phyloP scores from a whole-genome alignment of 2,113 vertebrate species.

The Nyctereutes procyonoides region DNA sequence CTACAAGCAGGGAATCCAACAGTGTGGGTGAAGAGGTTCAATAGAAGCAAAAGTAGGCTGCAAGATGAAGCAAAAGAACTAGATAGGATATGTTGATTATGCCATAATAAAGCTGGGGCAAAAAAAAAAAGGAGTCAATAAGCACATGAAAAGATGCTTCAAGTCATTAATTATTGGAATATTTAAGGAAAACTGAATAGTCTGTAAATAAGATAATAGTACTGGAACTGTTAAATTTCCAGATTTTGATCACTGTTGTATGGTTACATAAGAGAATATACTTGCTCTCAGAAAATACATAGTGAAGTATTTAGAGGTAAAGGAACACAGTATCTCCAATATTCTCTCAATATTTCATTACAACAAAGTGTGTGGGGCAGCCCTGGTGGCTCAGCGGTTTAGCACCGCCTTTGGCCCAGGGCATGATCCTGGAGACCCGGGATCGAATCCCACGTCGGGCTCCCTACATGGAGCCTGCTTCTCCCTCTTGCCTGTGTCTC shows the following conservation, averaged over 20 bases:
- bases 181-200: not conserved
- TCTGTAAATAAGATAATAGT: not conserved
- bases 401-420: too few relatives aligned
- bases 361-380: not conserved
- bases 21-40: too few relatives aligned
- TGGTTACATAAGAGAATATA: not conserved
- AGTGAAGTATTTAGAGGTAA: not conserved
- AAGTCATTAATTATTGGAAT: not conserved
- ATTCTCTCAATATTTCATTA: not conserved
- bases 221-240: not conserved
- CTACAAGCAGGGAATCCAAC: not conserved
- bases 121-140: not conserved
- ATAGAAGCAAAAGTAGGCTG: not conserved
- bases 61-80: not conserved
- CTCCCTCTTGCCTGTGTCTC: too few relatives aligned
- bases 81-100: not conserved
- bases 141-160: not conserved
- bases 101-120: not conserved
- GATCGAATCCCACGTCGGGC: too few relatives aligned
- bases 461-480: too few relatives aligned
- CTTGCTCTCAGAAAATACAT: too few relatives aligned
- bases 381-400: too few relatives aligned
- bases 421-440: too few relatives aligned
- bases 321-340: not conserved
- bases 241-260: slow-evolving; percentile 26